Evolutionary conservation across 23 tunicate genomes (phyloP).

Genomic region (Corella eumyota): DNA sequence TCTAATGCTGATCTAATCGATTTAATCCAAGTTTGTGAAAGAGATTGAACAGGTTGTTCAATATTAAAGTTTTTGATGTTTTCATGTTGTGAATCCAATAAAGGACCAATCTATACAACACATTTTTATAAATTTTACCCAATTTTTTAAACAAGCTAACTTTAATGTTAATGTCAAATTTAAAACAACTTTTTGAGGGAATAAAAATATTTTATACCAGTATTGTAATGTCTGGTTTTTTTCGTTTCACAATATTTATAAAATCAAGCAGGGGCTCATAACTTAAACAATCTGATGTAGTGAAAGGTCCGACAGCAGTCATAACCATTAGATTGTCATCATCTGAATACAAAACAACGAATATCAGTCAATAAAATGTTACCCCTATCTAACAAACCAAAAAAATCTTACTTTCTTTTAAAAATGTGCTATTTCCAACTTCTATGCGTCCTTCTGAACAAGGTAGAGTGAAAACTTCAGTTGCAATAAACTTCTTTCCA

Average conservation of each 20-base stretch:
- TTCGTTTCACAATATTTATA: constrained; percentile 32
- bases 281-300: constrained; percentile 57
- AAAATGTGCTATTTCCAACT: constrained; percentile 3
- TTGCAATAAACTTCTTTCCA: constrained; percentile 49
- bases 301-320: constrained; percentile 83
- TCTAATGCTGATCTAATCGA: constrained; percentile 17
- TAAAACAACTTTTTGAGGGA: neutral
- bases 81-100: no score
- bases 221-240: constrained; percentile 57
- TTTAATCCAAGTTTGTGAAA: no score
- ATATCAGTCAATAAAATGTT: neutral
- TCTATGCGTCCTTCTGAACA: constrained; percentile 12
- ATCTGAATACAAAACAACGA: no score
- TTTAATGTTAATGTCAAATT: no score
- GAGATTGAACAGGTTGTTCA: no score
- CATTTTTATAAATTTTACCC: no score
- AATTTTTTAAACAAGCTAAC: no score
- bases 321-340: constrained; percentile 6
- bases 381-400: neutral
- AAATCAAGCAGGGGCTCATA: constrained; percentile 75
- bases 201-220: neutral
- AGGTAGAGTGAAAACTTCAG: constrained; percentile 14
- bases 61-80: no score
- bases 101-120: constrained; percentile 49
- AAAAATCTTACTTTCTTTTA: no score